Percentiles rank a stretch among this genome's conserved stretches.
These are phyloP conservation scores for Campoletis sonorensis DNA, from an alignment of 1,140 invertebrate genomes.

Conservation along the genomic window DNA sequence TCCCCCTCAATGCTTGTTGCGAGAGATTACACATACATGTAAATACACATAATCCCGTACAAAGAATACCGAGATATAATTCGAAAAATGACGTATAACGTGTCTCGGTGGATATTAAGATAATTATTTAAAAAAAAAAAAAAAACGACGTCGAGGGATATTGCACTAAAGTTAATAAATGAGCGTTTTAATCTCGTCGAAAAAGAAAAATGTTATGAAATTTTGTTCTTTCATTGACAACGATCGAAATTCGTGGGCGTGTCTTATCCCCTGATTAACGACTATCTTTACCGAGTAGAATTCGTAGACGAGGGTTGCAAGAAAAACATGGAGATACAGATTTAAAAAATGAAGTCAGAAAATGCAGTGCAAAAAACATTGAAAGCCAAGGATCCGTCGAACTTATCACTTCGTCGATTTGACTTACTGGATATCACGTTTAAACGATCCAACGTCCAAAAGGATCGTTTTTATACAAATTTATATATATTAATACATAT, in stretches of 20 bases:
- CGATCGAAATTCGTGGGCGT: background rate
- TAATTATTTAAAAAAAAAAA: no score
- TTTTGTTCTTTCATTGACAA: background rate
- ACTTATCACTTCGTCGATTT: constrained; percentile 32
- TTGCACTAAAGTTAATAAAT: constrained; percentile 17
- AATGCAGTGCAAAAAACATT: constrained; percentile 4
- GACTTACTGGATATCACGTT: constrained; percentile 32
- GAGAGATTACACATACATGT: constrained; percentile 16
- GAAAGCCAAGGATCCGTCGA: constrained; percentile 19
- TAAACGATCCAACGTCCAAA: constrained; percentile 24
- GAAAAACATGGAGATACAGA: background rate
- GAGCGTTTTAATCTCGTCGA: background rate
- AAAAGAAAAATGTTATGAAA: background rate
- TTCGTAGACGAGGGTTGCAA: background rate
- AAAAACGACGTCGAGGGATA: constrained; percentile 3
- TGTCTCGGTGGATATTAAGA: background rate
- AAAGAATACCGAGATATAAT: constrained; percentile 15
- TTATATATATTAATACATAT: constrained; percentile 7
- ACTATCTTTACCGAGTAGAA: background rate
- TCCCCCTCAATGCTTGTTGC: background rate
- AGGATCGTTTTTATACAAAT: constrained; percentile 8
- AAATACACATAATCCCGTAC: background rate
- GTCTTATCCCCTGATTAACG: background rate
- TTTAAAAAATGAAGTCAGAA: background rate
- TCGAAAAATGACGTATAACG: constrained; percentile 5